Conservation (phyloP, 2,113 vertebrate species). For the Cinclus mexicanus region DNA sequence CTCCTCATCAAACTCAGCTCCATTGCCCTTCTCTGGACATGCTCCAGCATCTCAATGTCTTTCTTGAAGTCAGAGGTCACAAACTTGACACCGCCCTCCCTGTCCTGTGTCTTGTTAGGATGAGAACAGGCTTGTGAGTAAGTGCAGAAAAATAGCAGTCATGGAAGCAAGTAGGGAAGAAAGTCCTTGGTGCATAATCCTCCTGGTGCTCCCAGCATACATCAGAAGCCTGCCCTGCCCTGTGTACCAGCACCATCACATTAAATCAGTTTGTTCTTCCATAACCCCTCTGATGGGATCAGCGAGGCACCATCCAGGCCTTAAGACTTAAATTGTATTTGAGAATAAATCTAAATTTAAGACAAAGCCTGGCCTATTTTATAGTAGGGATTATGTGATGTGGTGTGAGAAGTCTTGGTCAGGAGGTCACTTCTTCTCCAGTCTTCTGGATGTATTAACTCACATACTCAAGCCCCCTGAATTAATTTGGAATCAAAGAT, state of each 20-base stretch:
- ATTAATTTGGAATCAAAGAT: neutral
- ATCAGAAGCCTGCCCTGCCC: neutral
- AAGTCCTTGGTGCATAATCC: neutral
- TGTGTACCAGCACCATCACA: neutral
- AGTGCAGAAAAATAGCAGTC: neutral
- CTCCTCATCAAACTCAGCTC: neutral
- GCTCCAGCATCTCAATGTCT: neutral
- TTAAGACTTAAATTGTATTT: slow-evolving; percentile 1
- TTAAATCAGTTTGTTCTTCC: neutral
- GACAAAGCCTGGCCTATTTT: neutral
- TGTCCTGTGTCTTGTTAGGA: neutral
- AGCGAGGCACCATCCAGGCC: neutral
- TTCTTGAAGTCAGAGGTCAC: neutral
- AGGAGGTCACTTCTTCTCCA: neutral
- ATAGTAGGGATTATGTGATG: slow-evolving; percentile 9
- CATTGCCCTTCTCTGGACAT: neutral
- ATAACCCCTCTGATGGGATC: neutral
- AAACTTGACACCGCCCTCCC: neutral
- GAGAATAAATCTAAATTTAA: slow-evolving; percentile 7
- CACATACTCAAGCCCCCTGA: neutral
- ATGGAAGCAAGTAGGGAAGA: neutral
- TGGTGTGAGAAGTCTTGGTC: neutral
- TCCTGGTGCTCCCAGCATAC: fast-evolving
- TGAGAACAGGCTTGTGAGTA: neutral
- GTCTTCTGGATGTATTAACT: neutral